Percentiles rank a stretch among this genome's conserved stretches.
Evolutionary conservation across 30 jellyfish, hydroid and myxozoan species (phyloP).

Genomic region (Clytia hemisphaerica): DNA sequence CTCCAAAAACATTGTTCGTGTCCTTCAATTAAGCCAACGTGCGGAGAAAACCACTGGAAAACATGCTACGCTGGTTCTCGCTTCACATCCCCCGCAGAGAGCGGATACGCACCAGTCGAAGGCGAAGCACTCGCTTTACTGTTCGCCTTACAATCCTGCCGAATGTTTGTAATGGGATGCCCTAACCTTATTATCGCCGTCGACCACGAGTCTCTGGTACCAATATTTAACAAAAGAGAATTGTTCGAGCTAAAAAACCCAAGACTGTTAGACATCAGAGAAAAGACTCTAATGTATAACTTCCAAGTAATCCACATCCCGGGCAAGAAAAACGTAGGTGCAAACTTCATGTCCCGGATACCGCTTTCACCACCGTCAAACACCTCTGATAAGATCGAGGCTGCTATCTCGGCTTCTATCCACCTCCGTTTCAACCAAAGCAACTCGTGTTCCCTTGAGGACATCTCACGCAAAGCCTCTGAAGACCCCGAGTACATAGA

Average conservation of each 20-base stretch:
- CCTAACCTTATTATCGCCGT: neutral
- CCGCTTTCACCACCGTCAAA: no score
- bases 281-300: neutral
- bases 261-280: neutral
- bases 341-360: neutral
- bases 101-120: no score
- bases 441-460: no score
- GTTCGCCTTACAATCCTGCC: no score
- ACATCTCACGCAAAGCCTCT: no score
- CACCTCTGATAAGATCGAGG: no score
- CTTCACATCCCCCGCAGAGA: conserved; percentile 1
- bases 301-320: neutral
- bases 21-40: neutral
- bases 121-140: neutral
- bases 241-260: neutral
- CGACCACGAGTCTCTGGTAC: conserved; percentile 16
- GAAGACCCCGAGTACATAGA: no score
- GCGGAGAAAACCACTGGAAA: conserved; percentile 2
- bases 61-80: conserved; percentile 1
- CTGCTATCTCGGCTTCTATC: no score
- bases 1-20: neutral
- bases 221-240: neutral
- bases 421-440: no score
- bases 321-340: neutral
- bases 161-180: no score